These are phyloP conservation scores for Teinopalpus imperialis DNA, from an alignment of 2,888 invertebrate species.

Conservation along the genomic window DNA sequence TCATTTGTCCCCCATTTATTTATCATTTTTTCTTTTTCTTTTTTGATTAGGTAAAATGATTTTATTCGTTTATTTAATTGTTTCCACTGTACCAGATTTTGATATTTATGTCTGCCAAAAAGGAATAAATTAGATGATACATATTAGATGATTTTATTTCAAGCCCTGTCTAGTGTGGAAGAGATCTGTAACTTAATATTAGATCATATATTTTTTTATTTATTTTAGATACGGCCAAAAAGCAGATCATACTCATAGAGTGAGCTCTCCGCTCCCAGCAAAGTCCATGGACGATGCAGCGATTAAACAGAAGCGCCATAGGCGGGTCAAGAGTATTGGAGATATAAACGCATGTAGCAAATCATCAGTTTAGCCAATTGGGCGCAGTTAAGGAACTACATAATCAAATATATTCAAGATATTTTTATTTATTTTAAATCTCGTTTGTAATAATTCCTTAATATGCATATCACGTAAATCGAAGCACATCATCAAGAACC, in stretches of 20 bases:
- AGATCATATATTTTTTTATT: too few relatives aligned
- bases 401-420: slow-evolving; percentile 14
- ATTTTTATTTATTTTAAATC: slow-evolving; percentile 1
- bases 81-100: too few relatives aligned
- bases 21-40: too few relatives aligned
- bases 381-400: slow-evolving; percentile 24
- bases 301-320: slow-evolving; percentile 79
- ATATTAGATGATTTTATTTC: too few relatives aligned
- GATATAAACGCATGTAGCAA: slow-evolving; percentile 85
- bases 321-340: slow-evolving; percentile 88
- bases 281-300: slow-evolving; percentile 70
- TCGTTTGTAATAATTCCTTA: not conserved
- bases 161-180: too few relatives aligned
- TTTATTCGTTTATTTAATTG: too few relatives aligned
- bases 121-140: too few relatives aligned
- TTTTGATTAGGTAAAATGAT: too few relatives aligned
- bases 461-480: slow-evolving; percentile 23
- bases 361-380: slow-evolving; percentile 54
- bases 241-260: slow-evolving; percentile 70
- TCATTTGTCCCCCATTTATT: too few relatives aligned
- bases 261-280: slow-evolving; percentile 73
- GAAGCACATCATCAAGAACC: slow-evolving; percentile 11
- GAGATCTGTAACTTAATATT: too few relatives aligned
- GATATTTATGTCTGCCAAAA: too few relatives aligned
- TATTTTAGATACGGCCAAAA: slow-evolving; percentile 64